A percentile compares a stretch with the other conserved stretches of the same genome.
Evolutionary conservation across 1,140 invertebrate genomes (phyloP).

Genomic region (Diorhabda carinulata): DNA sequence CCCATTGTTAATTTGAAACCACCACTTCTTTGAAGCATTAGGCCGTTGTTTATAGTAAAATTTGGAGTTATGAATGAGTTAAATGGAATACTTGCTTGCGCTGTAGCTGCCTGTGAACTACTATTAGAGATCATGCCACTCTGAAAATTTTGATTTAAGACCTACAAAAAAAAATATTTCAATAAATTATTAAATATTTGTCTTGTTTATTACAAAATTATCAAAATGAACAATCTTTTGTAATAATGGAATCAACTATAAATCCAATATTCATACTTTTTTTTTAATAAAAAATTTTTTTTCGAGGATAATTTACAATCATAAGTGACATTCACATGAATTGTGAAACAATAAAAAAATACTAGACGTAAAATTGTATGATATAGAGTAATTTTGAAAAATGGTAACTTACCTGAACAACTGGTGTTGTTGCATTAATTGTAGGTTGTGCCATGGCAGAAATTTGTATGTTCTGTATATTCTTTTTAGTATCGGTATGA

Average conservation of each 20-base stretch:
- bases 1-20: conserved; percentile 46
- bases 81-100: conserved; percentile 35
- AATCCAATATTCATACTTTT: no score
- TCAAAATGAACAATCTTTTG: no score
- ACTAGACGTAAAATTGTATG: no score
- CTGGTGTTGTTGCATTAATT: conserved; percentile 36
- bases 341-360: no score
- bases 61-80: conserved; percentile 44
- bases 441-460: conserved; percentile 36
- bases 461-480: conserved; percentile 43
- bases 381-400: neutral
- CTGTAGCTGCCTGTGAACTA: conserved; percentile 31
- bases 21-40: conserved; percentile 43
- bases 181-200: neutral
- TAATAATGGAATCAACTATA: no score
- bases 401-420: conserved; percentile 34
- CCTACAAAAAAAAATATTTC: conserved; percentile 15
- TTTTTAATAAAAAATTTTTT: no score
- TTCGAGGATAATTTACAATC: no score
- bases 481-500: conserved; percentile 32
- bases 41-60: conserved; percentile 46
- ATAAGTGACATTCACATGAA: no score
- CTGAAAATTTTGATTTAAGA: conserved; percentile 35
- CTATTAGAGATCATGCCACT: conserved; percentile 42
- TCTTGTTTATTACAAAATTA: no score